phyloP scores from a whole-genome alignment of 2,113 vertebrate species.

The Pyxicephalus adspersus region DNA sequence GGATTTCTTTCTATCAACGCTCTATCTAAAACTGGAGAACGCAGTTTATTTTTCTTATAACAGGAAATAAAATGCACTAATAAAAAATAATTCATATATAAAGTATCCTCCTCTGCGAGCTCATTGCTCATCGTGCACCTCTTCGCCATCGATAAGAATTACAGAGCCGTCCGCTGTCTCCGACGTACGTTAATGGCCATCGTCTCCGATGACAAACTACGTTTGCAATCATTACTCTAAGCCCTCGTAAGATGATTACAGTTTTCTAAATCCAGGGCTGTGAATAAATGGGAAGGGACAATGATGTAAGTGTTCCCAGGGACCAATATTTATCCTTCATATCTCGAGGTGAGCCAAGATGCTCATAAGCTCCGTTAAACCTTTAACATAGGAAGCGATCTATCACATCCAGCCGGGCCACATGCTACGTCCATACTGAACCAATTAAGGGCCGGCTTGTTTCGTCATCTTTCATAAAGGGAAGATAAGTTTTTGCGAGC shows the following conservation, averaged over 20 bases:
- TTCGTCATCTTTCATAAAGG: slow-evolving; percentile 90
- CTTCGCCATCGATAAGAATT: background rate
- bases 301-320: slow-evolving; percentile 76
- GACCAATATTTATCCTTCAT: slow-evolving; percentile 75
- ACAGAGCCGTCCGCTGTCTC: background rate
- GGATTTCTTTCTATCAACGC: background rate
- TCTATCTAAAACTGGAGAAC: background rate
- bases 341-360: slow-evolving; percentile 78
- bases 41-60: slow-evolving; percentile 19
- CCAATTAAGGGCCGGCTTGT: slow-evolving; percentile 85
- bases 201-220: slow-evolving; percentile 18
- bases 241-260: slow-evolving; percentile 45
- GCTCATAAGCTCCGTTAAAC: slow-evolving; percentile 83
- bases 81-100: background rate
- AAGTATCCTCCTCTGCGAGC: background rate
- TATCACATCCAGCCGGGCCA: slow-evolving; percentile 85
- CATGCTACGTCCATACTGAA: slow-evolving; percentile 89
- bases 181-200: slow-evolving; percentile 17
- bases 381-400: slow-evolving; percentile 90
- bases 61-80: background rate
- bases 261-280: slow-evolving; percentile 64
- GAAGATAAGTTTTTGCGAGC: slow-evolving; percentile 82
- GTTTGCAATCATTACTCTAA: slow-evolving; percentile 18
- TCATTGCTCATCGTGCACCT: background rate
- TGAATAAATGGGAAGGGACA: slow-evolving; percentile 67